phyloP scores from a whole-genome alignment of 2,113 vertebrate species.

The Dicaeum eximium region DNA sequence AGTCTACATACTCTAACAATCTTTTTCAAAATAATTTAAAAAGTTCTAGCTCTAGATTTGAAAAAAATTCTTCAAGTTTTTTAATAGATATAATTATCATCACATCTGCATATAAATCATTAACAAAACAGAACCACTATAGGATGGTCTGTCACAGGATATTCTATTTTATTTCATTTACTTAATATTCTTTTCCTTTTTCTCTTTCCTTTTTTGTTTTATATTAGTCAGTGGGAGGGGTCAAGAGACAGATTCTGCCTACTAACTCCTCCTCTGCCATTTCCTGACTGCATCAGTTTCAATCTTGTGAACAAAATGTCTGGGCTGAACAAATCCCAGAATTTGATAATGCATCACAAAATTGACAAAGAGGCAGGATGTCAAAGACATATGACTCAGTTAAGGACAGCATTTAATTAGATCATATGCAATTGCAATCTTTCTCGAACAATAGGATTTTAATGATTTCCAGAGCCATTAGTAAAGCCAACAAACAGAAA shows the following conservation, averaged over 20 bases:
- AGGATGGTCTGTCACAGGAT: not conserved
- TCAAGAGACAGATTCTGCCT: fast-evolving
- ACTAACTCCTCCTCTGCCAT: not conserved
- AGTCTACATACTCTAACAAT: not conserved
- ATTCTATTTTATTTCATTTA: not conserved
- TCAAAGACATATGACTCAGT: not conserved
- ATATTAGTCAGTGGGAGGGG: fast-evolving
- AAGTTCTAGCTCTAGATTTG: not conserved
- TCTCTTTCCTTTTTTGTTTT: not conserved
- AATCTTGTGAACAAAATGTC: not conserved
- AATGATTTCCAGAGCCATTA: not conserved
- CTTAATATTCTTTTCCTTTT: not conserved
- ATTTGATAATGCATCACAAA: not conserved
- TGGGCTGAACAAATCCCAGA: not conserved
- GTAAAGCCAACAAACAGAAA: not conserved
- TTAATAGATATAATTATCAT: not conserved
- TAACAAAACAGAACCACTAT: not conserved
- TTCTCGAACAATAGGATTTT: not conserved
- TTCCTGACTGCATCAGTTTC: not conserved
- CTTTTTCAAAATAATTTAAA: not conserved
- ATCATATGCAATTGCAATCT: not conserved
- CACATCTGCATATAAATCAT: not conserved
- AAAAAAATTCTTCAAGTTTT: not conserved
- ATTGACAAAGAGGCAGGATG: not conserved
- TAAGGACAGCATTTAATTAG: not conserved